Conservation (phyloP, 2,888 invertebrate genomes). For the Teinopalpus imperialis region DNA sequence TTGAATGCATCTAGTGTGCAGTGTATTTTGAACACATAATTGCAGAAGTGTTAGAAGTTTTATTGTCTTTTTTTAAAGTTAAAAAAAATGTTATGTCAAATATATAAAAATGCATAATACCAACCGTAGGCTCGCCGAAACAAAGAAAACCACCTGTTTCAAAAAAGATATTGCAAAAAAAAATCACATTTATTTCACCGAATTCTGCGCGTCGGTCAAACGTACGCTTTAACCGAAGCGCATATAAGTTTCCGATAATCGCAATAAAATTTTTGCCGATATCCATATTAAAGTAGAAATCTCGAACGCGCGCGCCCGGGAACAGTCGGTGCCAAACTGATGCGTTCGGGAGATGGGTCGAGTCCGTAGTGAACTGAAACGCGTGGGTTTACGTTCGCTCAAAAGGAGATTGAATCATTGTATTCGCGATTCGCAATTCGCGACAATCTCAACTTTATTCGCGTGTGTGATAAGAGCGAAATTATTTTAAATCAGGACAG, state of each 20-base stretch:
- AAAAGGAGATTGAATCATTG: conserved; percentile 45
- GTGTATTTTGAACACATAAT: no score
- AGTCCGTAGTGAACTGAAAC: conserved; percentile 58
- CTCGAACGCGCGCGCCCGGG: conserved; percentile 57
- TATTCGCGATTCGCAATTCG: conserved; percentile 32
- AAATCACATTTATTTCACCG: conserved; percentile 24
- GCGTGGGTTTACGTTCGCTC: conserved; percentile 56
- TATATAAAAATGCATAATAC: conserved; percentile 14
- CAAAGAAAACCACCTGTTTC: conserved; percentile 23
- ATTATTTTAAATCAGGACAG: conserved; percentile 14
- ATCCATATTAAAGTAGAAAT: conserved; percentile 41
- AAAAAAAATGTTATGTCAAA: no score
- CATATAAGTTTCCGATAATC: conserved; percentile 29
- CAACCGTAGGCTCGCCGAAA: conserved; percentile 16
- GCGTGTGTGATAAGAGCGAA: neutral
- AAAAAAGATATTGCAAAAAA: conserved; percentile 21
- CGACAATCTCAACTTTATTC: conserved; percentile 43
- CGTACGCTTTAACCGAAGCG: conserved; percentile 30
- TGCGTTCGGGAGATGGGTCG: conserved; percentile 53
- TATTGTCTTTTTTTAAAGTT: no score
- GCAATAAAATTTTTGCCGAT: conserved; percentile 34
- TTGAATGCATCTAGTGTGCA: no score
- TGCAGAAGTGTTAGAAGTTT: no score
- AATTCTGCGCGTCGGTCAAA: conserved; percentile 22
- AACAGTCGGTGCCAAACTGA: conserved; percentile 56